A percentile compares a stretch with the other conserved stretches of the same genome.
Conservation (phyloP, 2,113 vertebrate species). For the Steatornis caripensis region DNA sequence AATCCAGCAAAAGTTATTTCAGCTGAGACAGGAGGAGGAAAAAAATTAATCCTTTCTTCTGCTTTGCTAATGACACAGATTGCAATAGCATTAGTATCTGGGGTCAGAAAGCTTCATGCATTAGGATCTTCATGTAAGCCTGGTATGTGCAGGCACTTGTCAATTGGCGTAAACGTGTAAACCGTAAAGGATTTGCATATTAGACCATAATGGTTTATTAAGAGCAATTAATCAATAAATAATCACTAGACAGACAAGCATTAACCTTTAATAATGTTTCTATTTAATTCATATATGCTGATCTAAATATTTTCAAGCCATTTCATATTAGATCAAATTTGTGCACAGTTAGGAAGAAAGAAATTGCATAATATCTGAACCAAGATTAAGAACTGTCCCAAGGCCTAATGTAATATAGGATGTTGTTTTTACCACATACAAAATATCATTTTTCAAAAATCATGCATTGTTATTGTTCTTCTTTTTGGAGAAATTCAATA, state of each 20-base stretch:
- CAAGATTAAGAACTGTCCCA: background rate
- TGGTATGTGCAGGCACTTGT: background rate
- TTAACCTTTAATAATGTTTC: background rate
- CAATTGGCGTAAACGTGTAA: background rate
- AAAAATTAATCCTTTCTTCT: background rate
- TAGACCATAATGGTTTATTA: background rate
- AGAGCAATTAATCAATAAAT: background rate
- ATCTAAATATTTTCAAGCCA: background rate
- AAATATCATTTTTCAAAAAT: background rate
- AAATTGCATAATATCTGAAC: background rate
- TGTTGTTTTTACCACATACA: background rate
- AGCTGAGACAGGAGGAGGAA: background rate
- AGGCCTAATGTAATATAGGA: background rate
- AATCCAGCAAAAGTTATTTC: background rate
- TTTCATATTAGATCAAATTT: background rate
- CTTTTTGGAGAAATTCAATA: background rate
- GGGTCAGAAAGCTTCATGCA: background rate
- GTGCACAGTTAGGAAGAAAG: background rate
- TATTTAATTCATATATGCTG: background rate
- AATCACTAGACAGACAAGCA: background rate
- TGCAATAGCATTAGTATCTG: background rate
- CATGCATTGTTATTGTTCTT: background rate
- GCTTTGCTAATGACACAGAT: background rate
- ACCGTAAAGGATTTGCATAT: background rate
- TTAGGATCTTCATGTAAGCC: background rate